Evolutionary conservation across 1,140 invertebrate genomes (phyloP).

Genomic region (Danaus melanippus): DNA sequence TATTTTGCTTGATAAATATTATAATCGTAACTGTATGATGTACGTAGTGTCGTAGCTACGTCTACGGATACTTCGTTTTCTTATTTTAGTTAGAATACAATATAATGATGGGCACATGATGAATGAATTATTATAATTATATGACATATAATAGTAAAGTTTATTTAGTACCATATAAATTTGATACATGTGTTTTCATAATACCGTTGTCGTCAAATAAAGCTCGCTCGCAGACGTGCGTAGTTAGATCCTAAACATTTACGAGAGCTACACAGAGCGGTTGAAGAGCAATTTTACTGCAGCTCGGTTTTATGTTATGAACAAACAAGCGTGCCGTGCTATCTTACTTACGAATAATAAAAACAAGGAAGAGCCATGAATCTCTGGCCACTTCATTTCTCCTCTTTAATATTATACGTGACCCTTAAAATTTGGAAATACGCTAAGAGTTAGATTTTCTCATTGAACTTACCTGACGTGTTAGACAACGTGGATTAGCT

Average conservation of each 20-base stretch:
- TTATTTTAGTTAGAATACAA: too few species aligned
- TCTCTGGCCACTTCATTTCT: conserved; percentile 67
- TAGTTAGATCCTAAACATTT: conserved; percentile 55
- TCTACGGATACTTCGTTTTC: too few species aligned
- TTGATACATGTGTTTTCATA: conserved; percentile 5
- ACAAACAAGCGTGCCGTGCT: conserved; percentile 52
- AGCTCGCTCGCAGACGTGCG: conserved; percentile 22
- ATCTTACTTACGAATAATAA: conserved; percentile 71
- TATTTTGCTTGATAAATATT: too few species aligned
- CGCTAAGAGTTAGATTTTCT: conserved; percentile 56
- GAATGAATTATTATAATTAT: too few species aligned
- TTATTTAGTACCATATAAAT: too few species aligned
- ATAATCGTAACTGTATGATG: too few species aligned
- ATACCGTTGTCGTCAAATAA: conserved; percentile 23
- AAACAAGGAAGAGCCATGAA: conserved; percentile 68
- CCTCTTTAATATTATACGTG: conserved; percentile 72
- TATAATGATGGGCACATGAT: too few species aligned
- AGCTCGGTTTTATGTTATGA: conserved; percentile 64
- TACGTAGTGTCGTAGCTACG: too few species aligned
- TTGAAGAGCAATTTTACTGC: conserved; percentile 56
- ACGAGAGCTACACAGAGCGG: conserved; percentile 41
- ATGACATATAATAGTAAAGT: too few species aligned
- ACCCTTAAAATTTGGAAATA: conserved; percentile 65
- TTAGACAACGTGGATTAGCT: conserved; percentile 51
- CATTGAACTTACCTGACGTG: conserved; percentile 65